Conservation (phyloP, 2,113 vertebrate species). For the Peucedramus taeniatus region DNA sequence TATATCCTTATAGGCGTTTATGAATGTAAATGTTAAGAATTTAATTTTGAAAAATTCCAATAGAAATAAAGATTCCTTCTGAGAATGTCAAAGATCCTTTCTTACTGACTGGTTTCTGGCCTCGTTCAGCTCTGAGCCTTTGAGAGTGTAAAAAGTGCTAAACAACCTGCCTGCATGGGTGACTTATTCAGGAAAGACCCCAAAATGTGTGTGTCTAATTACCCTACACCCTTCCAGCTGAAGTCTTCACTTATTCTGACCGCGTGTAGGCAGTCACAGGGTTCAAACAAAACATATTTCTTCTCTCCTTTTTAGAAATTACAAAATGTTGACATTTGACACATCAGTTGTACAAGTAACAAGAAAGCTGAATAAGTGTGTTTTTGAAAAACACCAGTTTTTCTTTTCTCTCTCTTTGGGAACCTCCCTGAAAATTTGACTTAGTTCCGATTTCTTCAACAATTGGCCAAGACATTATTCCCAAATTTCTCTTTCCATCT, state of each 20-base stretch:
- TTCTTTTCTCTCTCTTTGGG: conserved; percentile 13
- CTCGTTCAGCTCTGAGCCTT: not conserved
- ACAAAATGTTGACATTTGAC: conserved; percentile 30
- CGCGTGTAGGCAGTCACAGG: not conserved
- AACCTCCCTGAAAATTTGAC: conserved; percentile 38
- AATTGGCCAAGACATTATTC: conserved; percentile 26
- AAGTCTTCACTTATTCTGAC: not conserved
- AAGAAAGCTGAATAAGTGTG: not conserved
- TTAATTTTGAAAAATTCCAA: not conserved
- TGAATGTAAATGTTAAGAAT: not conserved
- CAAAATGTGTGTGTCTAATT: not conserved
- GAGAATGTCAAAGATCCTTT: no score
- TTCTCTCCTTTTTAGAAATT: conserved; percentile 4
- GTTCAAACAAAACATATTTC: not conserved
- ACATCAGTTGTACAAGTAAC: not conserved
- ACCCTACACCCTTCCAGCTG: not conserved
- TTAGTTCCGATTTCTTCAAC: conserved; percentile 38
- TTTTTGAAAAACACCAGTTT: conserved; percentile 6
- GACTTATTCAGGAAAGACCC: not conserved
- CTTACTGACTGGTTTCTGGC: not conserved
- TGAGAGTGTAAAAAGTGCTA: not conserved
- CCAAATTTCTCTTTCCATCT: conserved; percentile 47
- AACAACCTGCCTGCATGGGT: not conserved
- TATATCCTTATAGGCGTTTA: not conserved
- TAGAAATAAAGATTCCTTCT: not conserved